phyloP scores from a whole-genome alignment of 1,140 invertebrate species.

The Drosophila bipectinata region DNA sequence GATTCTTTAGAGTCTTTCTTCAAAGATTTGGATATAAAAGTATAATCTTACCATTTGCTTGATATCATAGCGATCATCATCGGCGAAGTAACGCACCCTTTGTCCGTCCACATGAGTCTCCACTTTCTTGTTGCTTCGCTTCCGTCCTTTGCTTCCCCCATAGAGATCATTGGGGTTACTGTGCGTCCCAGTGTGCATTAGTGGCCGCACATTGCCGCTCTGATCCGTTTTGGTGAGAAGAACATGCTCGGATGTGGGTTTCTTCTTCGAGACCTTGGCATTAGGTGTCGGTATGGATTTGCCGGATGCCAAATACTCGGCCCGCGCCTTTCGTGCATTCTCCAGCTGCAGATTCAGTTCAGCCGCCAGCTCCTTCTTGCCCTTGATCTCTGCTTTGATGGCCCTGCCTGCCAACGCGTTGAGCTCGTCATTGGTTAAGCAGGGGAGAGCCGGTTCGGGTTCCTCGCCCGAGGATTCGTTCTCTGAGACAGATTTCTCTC shows the following conservation, averaged over 20 bases:
- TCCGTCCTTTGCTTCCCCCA: slow-evolving; percentile 84
- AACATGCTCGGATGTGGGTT: slow-evolving; percentile 84
- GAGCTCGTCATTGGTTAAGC: slow-evolving; percentile 90
- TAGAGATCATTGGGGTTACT: slow-evolving; percentile 43
- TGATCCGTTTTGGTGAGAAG: slow-evolving; percentile 89
- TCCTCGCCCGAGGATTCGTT: neutral
- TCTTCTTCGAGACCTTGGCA: neutral
- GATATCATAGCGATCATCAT: slow-evolving; percentile 95
- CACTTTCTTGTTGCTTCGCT: slow-evolving; percentile 86
- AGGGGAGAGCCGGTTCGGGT: slow-evolving; percentile 47
- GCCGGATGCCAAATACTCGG: slow-evolving; percentile 66
- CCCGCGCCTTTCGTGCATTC: slow-evolving; percentile 86
- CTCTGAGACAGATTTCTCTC: slow-evolving; percentile 4
- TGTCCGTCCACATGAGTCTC: slow-evolving; percentile 91
- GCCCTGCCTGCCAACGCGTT: slow-evolving; percentile 94
- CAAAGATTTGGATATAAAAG: neutral
- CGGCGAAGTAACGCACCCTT: slow-evolving; percentile 93
- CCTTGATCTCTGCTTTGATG: slow-evolving; percentile 95
- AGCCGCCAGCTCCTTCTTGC: slow-evolving; percentile 88
- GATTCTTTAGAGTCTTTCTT: too few relatives aligned
- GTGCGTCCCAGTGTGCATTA: slow-evolving; percentile 62
- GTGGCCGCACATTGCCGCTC: slow-evolving; percentile 87
- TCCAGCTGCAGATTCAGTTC: slow-evolving; percentile 91
- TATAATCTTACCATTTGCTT: slow-evolving; percentile 89
- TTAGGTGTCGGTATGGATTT: neutral